Evolutionary conservation across 2,888 invertebrate species (phyloP).

Genomic region (Eudasyphora cyanicolor): DNA sequence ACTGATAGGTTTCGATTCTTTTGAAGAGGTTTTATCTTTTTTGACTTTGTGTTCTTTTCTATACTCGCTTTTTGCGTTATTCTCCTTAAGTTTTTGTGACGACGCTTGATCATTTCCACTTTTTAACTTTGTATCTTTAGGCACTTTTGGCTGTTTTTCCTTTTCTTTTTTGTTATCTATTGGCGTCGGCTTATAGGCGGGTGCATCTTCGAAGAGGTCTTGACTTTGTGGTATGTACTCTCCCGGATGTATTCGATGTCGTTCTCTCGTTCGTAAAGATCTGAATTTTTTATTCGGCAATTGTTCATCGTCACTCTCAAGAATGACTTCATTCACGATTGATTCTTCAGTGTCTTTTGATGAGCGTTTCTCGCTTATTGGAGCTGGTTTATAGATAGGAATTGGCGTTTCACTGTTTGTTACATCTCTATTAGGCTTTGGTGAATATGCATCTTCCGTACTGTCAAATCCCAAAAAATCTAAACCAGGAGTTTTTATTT

Average conservation of each 20-base stretch:
- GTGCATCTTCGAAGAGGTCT: neutral
- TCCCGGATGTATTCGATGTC: neutral
- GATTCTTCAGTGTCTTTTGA: neutral
- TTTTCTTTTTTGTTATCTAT: neutral
- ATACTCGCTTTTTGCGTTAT: too few relatives aligned
- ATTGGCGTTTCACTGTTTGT: neutral
- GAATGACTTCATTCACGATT: neutral
- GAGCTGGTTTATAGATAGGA: slow-evolving; percentile 48
- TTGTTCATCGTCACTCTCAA: slow-evolving; percentile 3
- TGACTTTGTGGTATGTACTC: slow-evolving; percentile 33
- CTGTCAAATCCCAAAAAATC: slow-evolving; percentile 13
- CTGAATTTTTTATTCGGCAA: neutral
- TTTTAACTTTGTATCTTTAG: neutral
- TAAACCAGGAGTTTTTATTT: slow-evolving; percentile 10
- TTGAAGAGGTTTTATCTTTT: neutral
- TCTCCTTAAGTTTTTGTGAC: neutral
- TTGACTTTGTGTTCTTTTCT: neutral
- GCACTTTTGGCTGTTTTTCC: neutral
- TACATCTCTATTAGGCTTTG: slow-evolving; percentile 28
- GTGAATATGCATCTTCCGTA: slow-evolving; percentile 55
- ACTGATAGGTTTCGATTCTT: neutral
- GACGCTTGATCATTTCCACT: neutral
- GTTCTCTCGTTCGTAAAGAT: neutral
- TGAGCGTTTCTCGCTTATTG: neutral
- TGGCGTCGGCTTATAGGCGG: slow-evolving; percentile 36